phyloP scores from a whole-genome alignment of 1,140 invertebrate species.

The Papilio machaon region DNA sequence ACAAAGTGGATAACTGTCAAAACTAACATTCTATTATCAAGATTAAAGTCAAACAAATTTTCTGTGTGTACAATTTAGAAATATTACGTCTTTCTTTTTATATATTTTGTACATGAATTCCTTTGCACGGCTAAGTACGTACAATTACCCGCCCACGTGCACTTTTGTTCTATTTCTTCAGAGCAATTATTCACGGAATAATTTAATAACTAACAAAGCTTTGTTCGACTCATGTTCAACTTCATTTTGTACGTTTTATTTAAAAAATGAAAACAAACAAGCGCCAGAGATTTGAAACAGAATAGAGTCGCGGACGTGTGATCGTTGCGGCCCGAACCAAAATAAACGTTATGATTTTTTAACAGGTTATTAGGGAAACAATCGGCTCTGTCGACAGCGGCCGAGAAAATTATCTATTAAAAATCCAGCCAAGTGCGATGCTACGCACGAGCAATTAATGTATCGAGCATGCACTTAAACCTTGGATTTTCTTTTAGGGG shows the following conservation, averaged over 20 bases:
- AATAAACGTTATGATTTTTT: constrained; percentile 80
- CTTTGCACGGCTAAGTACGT: constrained; percentile 24
- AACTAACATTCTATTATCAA: not conserved
- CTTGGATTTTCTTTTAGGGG: not conserved
- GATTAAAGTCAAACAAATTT: constrained; percentile 19
- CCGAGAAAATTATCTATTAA: constrained; percentile 62
- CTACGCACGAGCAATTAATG: constrained; percentile 28
- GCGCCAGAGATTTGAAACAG: constrained; percentile 74
- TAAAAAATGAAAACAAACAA: constrained; percentile 75
- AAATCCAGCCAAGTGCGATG: constrained; percentile 49
- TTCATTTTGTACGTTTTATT: constrained; percentile 60
- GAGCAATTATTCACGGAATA: constrained; percentile 33
- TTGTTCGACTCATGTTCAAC: constrained; percentile 46
- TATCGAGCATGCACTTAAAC: not conserved
- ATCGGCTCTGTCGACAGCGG: constrained; percentile 59
- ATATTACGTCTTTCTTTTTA: constrained; percentile 12
- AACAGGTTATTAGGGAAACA: constrained; percentile 78
- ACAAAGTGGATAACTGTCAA: not conserved
- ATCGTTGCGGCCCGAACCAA: constrained; percentile 74
- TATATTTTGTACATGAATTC: constrained; percentile 30
- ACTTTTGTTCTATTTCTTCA: constrained; percentile 33
- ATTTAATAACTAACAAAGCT: constrained; percentile 41
- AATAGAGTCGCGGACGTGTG: constrained; percentile 76
- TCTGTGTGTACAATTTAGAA: constrained; percentile 13
- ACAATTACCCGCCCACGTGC: constrained; percentile 34